A percentile compares a stretch with the other conserved stretches of the same genome.
Conservation (phyloP, 2,797 vertebrate species). For the Gambusia yucatana region DNA sequence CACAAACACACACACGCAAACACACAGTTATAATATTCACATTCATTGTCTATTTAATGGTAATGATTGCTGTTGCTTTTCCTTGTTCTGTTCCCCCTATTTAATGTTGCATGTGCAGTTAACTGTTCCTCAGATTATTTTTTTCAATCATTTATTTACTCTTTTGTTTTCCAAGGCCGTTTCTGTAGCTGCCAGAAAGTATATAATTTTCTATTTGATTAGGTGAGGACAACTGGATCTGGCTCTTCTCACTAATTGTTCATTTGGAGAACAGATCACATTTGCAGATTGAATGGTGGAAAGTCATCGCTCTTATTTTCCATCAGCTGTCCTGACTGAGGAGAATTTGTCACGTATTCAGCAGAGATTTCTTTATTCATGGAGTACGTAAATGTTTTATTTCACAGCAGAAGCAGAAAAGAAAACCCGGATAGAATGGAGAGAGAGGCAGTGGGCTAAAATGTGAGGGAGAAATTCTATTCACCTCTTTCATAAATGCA, state of each 20-base stretch:
- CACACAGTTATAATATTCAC: neutral
- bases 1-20: neutral
- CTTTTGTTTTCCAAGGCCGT: conserved; percentile 24
- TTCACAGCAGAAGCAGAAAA: conserved; percentile 47
- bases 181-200: conserved; percentile 32
- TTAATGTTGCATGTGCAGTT: conserved; percentile 2
- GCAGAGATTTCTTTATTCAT: conserved; percentile 69
- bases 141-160: conserved; percentile 61
- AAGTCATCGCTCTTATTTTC: conserved; percentile 36
- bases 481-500: conserved; percentile 59
- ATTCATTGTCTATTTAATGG: neutral
- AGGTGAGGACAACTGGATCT: conserved; percentile 46
- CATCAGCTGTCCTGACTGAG: conserved; percentile 36
- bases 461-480: conserved; percentile 19
- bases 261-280: conserved; percentile 24
- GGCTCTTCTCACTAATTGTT: conserved; percentile 15
- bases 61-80: conserved; percentile 9
- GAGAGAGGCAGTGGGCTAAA: conserved; percentile 4
- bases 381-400: conserved; percentile 69
- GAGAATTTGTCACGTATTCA: conserved; percentile 52
- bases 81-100: neutral
- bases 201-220: conserved; percentile 33
- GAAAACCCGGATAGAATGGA: conserved; percentile 19
- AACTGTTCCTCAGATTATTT: conserved; percentile 34
- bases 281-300: conserved; percentile 13